Conservation (phyloP, 2,888 invertebrate species). For the Acrocyrtus sp. region DNA sequence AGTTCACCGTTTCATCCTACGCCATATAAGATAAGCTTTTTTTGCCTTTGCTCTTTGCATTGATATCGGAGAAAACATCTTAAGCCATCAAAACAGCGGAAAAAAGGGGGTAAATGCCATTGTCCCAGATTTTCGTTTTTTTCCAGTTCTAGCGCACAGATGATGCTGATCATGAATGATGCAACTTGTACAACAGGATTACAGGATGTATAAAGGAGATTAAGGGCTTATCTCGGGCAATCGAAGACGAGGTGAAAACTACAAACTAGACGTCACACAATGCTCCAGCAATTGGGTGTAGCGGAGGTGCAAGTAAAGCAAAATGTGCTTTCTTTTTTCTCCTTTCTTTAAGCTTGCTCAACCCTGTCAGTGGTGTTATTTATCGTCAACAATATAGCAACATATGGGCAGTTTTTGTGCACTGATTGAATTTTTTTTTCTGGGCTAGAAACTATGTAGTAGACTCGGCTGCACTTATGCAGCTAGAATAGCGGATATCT, state of each 20-base stretch:
- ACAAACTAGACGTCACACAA: slow-evolving; percentile 9
- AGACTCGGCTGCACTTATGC: too few relatives aligned
- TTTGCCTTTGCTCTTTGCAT: too few relatives aligned
- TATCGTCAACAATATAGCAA: neutral
- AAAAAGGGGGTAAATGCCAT: slow-evolving; percentile 5
- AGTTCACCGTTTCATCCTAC: too few relatives aligned
- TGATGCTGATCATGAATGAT: slow-evolving; percentile 1
- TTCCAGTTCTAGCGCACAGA: neutral
- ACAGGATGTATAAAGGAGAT: slow-evolving; percentile 38
- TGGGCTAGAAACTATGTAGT: too few relatives aligned
- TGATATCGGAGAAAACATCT: too few relatives aligned
- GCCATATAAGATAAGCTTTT: too few relatives aligned
- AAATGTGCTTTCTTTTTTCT: slow-evolving; percentile 2
- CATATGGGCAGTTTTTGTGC: slow-evolving; percentile 12
- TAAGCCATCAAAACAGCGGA: too few relatives aligned
- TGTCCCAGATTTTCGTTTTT: slow-evolving; percentile 6
- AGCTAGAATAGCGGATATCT: neutral
- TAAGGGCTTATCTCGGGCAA: slow-evolving; percentile 35
- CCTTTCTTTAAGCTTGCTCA: neutral
- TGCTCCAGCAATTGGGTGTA: slow-evolving; percentile 25
- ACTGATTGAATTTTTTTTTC: neutral
- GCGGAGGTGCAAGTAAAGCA: too few relatives aligned
- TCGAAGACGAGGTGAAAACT: slow-evolving; percentile 34
- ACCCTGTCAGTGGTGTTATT: neutral
- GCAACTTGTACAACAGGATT: slow-evolving; percentile 43